Conservation (phyloP, 2,113 vertebrate genomes). For the Oryzias javanicus region DNA sequence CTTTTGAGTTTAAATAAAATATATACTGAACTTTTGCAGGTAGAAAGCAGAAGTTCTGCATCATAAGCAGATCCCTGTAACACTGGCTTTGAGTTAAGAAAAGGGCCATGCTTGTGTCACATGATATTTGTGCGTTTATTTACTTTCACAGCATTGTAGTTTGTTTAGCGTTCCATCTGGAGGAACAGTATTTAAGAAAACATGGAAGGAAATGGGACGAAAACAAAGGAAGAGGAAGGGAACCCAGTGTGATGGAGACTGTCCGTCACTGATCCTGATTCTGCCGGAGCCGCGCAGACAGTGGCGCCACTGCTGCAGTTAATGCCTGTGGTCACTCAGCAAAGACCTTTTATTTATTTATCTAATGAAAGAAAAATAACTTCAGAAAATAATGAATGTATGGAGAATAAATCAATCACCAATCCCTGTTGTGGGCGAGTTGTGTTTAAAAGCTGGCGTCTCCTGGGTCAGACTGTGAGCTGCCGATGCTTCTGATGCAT, state of each 20-base stretch:
- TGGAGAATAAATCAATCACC: slow-evolving; percentile 16
- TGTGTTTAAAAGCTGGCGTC: slow-evolving; percentile 2
- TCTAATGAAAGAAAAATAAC: slow-evolving; percentile 33
- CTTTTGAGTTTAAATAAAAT: too few species aligned
- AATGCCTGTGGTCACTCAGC: slow-evolving; percentile 58
- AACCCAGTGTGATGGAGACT: slow-evolving; percentile 66
- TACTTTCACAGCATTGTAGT: slow-evolving; percentile 73
- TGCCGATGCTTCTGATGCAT: not conserved
- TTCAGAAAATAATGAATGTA: slow-evolving; percentile 25
- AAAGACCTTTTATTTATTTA: slow-evolving; percentile 29
- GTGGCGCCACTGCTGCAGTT: slow-evolving; percentile 66
- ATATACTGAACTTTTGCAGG: too few species aligned
- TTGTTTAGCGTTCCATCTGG: slow-evolving; percentile 71
- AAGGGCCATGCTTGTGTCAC: slow-evolving; percentile 31
- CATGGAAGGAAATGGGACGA: slow-evolving; percentile 76
- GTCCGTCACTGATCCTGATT: slow-evolving; percentile 57
- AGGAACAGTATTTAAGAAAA: slow-evolving; percentile 73
- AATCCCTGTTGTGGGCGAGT: slow-evolving; percentile 9
- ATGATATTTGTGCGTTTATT: slow-evolving; percentile 61
- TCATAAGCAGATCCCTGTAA: slow-evolving; percentile 7
- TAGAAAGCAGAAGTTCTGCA: not conserved
- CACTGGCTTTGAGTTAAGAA: slow-evolving; percentile 8
- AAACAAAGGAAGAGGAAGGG: slow-evolving; percentile 80
- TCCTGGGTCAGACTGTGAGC: not conserved
- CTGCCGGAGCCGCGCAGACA: slow-evolving; percentile 46